Evolutionary conservation across 2,888 invertebrate genomes (phyloP).

Genomic region (Hetaerina titia): DNA sequence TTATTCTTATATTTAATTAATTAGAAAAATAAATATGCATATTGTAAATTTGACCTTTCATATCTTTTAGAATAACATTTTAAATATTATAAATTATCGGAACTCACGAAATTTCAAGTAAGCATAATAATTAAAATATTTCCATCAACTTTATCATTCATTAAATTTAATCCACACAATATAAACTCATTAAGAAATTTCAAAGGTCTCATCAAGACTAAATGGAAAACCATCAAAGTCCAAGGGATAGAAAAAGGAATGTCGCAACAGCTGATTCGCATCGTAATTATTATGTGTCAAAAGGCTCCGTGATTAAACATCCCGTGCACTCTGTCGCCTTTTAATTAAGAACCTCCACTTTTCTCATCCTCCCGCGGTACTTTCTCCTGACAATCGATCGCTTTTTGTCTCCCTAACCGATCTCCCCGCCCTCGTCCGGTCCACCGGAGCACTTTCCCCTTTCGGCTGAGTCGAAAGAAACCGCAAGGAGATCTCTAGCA

Average conservation of each 20-base stretch:
- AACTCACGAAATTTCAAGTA: neutral
- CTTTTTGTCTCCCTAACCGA: neutral
- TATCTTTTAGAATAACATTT: too few species aligned
- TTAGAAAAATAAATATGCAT: too few species aligned
- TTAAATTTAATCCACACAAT: neutral
- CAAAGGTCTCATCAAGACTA: neutral
- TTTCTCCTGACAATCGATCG: neutral
- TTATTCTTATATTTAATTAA: too few species aligned
- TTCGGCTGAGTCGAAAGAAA: neutral
- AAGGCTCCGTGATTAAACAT: conserved; percentile 4
- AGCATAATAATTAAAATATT: neutral
- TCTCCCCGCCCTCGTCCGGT: neutral
- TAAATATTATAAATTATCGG: neutral
- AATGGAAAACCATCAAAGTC: neutral
- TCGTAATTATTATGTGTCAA: conserved; percentile 18
- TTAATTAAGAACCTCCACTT: conserved; percentile 14
- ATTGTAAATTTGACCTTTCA: too few species aligned
- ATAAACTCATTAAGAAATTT: neutral
- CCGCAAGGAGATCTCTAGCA: neutral
- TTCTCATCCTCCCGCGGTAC: neutral
- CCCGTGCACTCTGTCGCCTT: conserved; percentile 1
- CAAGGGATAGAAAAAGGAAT: neutral
- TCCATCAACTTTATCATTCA: neutral
- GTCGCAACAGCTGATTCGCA: neutral
- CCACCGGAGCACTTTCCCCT: neutral